Evolutionary conservation across 1,140 invertebrate species (phyloP).

Genomic region (Phymorhynchus buccinoides): DNA sequence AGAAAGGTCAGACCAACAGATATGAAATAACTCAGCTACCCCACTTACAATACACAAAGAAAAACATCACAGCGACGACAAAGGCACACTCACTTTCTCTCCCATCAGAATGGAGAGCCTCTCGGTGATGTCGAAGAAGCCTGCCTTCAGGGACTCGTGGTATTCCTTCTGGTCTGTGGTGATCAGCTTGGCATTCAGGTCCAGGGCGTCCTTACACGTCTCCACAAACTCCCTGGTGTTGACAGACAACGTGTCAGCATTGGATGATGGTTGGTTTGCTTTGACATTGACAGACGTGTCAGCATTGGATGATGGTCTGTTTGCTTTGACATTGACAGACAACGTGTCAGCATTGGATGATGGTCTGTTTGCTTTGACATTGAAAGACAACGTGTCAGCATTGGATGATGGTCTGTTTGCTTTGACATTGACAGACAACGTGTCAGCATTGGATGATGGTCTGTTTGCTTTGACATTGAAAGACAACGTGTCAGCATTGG

Average conservation of each 20-base stretch:
- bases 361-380: no score
- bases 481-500: no score
- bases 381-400: no score
- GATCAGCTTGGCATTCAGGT: slow-evolving; percentile 89
- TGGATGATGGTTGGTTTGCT: neutral
- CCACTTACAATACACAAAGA: neutral
- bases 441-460: no score
- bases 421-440: no score
- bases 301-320: no score
- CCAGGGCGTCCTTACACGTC: slow-evolving; percentile 88
- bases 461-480: no score
- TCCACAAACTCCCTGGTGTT: slow-evolving; percentile 85
- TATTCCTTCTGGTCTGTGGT: slow-evolving; percentile 90
- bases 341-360: no score
- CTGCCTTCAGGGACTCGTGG: slow-evolving; percentile 87
- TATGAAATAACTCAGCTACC: neutral
- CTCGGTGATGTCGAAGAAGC: slow-evolving; percentile 88
- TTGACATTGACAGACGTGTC: neutral
- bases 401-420: no score
- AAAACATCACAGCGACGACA: neutral
- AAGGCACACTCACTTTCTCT: slow-evolving; percentile 65
- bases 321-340: no score
- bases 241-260: neutral
- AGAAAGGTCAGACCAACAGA: neutral
- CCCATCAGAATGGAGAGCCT: slow-evolving; percentile 76